Evolutionary conservation across 2,888 invertebrate species (phyloP), one percentile per base, ranked within the genome.

Genomic region (Spodoptera exigua): DNA sequence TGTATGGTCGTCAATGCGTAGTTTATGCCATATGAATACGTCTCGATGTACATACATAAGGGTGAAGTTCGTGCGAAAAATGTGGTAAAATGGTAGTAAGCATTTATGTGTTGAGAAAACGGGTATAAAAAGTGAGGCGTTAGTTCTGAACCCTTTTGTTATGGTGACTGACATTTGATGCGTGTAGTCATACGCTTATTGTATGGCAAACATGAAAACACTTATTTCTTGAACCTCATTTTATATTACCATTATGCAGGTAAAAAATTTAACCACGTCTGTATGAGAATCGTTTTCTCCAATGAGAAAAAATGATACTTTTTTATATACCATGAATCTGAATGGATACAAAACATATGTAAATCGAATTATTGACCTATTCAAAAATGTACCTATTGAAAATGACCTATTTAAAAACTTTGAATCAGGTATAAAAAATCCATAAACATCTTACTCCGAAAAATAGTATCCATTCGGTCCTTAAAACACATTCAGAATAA

Each of bases 11-110:
- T 46, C 74, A 76, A 80, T 78, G 81, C 81, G 84, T 85, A 85
- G 82, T 88, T 85, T 87, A 85, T 85, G 79, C 80, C 84, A 75
- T 90, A 89, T 89, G 89, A 90, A 89, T 88, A 89, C 86, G 81
- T 87, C 84, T 84, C 84, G 81, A 86, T 86, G 83, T 86, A 86
- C 85, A 82, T 86, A 76, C 74, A 72, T 84, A 90, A 88, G 89
- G 90, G 87, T 86, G 85, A 84, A 82, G 75, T 81, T 85, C 78
- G 80, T 77, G 76, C 67, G 72, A 81, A 85, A 86, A 87, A 89
- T 87, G 83, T 86, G 84, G 83, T 86, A 85, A 86, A 90, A 88
- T 82, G 85, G 84, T 87, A 84, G 84, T 86, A 86, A 88, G 86
- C 88, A 87, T 89, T 90, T 89, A 89, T 84, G 86, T 85, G 81